These are phyloP conservation scores for Mirounga angustirostris DNA, from an alignment of 2,113 vertebrate genomes.

Conservation along the genomic window DNA sequence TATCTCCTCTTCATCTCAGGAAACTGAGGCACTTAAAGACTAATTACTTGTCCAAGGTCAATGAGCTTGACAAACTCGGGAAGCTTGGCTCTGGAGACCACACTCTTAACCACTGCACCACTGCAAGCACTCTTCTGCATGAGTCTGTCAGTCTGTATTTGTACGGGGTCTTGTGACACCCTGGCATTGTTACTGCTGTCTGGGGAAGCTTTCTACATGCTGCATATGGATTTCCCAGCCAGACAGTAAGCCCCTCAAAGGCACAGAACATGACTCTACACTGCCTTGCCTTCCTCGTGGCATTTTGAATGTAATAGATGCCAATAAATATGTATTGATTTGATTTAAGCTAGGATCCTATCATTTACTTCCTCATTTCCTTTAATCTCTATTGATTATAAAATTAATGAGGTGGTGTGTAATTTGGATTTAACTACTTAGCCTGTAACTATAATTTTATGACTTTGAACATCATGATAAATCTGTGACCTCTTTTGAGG, in stretches of 20 bases:
- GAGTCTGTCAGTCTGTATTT: not conserved
- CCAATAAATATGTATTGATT: constrained; percentile 57
- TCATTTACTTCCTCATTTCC: constrained; percentile 57
- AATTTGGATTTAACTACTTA: constrained; percentile 73
- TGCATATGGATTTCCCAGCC: fast-evolving
- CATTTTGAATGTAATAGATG: not conserved
- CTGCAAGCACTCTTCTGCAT: fast-evolving
- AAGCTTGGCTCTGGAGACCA: not conserved
- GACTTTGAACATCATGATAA: constrained; percentile 67
- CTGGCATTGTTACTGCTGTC: not conserved
- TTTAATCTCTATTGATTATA: constrained; percentile 74
- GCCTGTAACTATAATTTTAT: constrained; percentile 67
- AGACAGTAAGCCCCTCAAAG: not conserved
- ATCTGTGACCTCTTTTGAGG: constrained; percentile 60
- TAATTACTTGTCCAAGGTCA: not conserved
- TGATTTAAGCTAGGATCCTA: constrained; percentile 54
- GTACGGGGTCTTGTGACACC: no score
- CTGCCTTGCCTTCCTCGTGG: not conserved
- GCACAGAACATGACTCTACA: not conserved
- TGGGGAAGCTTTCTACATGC: not conserved
- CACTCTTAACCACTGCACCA: fast-evolving
- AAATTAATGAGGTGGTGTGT: constrained; percentile 67
- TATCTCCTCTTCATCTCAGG: not conserved
- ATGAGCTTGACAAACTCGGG: not conserved
- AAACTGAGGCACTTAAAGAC: not conserved